A percentile compares a stretch with the other conserved stretches of the same genome.
Evolutionary conservation across 2,797 vertebrate species (phyloP).

Genomic region (Tachyglossus aculeatus): DNA sequence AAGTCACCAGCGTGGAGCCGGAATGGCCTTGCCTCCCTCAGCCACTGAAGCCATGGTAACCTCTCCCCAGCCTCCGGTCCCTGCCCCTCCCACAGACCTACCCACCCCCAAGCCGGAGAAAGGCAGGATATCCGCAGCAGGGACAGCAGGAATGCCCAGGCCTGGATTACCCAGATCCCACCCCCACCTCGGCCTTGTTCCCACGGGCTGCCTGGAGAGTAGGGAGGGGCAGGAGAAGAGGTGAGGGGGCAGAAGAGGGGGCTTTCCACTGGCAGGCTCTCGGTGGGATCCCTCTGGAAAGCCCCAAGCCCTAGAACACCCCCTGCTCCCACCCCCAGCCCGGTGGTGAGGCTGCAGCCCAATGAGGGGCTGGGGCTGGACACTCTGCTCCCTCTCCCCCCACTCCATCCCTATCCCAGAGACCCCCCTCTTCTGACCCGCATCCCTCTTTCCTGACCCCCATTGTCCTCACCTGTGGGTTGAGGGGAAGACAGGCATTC

Average conservation of each 20-base stretch:
- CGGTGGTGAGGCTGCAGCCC: no score
- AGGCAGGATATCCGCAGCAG: constrained; percentile 61
- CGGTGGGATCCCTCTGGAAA: no score
- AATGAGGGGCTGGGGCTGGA: not conserved
- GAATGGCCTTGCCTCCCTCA: not conserved
- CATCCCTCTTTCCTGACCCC: not conserved
- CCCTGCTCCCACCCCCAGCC: constrained; percentile 38
- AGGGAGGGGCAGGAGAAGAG: constrained; percentile 34
- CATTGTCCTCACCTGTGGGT: not conserved
- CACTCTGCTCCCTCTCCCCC: not conserved
- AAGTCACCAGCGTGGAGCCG: no score
- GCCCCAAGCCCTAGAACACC: constrained; percentile 30
- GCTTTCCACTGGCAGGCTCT: no score
- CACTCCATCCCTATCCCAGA: not conserved
- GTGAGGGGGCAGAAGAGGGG: constrained; percentile 35
- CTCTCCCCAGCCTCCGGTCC: no score
- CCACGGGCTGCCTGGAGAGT: constrained; percentile 62
- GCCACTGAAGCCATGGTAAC: constrained; percentile 39
- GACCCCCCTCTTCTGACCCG: not conserved
- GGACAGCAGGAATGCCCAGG: constrained; percentile 54
- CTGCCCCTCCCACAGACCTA: constrained; percentile 15
- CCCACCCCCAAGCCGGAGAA: constrained; percentile 17
- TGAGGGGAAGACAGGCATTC: no score
- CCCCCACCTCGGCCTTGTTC: constrained; percentile 43
- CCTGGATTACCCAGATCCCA: no score